Evolutionary conservation across 1,140 invertebrate species (phyloP), one percentile per base, ranked within the genome.

Genomic region (Nautilus pompilius): DNA sequence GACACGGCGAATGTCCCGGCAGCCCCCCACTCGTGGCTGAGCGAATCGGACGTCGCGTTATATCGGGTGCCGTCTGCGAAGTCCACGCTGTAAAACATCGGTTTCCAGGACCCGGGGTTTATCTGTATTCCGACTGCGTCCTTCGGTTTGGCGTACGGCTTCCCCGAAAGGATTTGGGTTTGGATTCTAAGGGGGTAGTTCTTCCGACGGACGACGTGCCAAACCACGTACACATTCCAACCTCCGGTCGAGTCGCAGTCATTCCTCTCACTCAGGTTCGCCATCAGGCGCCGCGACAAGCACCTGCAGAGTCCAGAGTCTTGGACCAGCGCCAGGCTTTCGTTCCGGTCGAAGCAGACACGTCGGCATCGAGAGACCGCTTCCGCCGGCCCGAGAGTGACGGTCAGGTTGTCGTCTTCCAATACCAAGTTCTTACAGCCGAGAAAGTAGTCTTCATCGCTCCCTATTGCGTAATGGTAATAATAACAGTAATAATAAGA

Each of bases 31-130:
- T 60, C 69, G 60, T 82, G 71, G 29, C 60, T 67, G 4, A 79
- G 54, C 4, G 62, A 54, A 5, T 69, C 63, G 15, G 58, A 34
- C 6, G 58, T 58, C 0, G 73, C 73, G 2, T 48, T 58, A 13
- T 70, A 45, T 13, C 33, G 65, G 5, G 58, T 63, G 3, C 73
- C 75, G 65, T 80, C 77, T 8, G 72, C 74, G 63, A 80, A 78
- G 15, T 76, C 65, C 34, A 80, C 66, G 24, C 34, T 63, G 54
- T 71, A 77, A 36, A 54, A 59, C 8, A 67, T 56, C 10, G 63
- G 55, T 2, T 73, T 46, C 26, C 58, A 54, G 28, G 72, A 56
- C 29, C 66, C 68, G 3, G 72, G 48, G 13, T 24, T 64, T 4
- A 76, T 67, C 15, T 62, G 48, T 24, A 78, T 70, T 13, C 59